phyloP scores from a whole-genome alignment of 92 coral and sea anemone genomes.

The Meandrina meandrites region DNA sequence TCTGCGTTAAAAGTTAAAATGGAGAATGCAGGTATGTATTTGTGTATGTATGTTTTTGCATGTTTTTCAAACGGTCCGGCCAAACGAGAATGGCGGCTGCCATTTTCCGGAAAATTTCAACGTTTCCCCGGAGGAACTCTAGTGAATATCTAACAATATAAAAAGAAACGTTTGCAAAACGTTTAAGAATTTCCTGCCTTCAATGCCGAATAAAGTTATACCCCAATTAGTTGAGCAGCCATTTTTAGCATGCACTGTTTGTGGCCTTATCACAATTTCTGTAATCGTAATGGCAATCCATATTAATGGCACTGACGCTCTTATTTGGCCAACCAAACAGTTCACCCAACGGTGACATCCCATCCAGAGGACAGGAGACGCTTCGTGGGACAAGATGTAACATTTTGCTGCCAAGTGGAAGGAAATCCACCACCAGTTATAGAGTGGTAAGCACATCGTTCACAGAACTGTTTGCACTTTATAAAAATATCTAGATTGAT shows the following conservation, averaged over 20 bases:
- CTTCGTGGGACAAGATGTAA: slow-evolving; percentile 43
- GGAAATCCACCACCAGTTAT: slow-evolving; percentile 41
- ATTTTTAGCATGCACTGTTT: too few relatives aligned
- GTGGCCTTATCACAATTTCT: too few relatives aligned
- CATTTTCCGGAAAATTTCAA: background rate
- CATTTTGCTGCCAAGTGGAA: slow-evolving; percentile 44
- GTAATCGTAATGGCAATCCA: too few relatives aligned
- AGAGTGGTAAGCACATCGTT: slow-evolving; percentile 47
- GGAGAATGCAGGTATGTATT: slow-evolving; percentile 44
- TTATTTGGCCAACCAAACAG: background rate
- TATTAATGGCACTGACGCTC: background rate
- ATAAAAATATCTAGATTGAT: too few relatives aligned
- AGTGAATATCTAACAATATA: too few relatives aligned
- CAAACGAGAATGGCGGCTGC: too few relatives aligned
- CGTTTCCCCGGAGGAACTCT: background rate
- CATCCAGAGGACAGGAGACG: slow-evolving; percentile 59
- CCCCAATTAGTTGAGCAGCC: too few relatives aligned
- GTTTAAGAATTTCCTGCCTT: too few relatives aligned
- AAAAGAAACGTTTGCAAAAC: too few relatives aligned
- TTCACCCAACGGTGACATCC: slow-evolving; percentile 42
- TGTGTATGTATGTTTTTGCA: too few relatives aligned
- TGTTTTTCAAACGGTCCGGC: background rate
- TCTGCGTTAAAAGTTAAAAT: slow-evolving; percentile 23
- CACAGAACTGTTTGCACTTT: background rate
- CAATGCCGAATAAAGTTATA: too few relatives aligned